Percentiles rank a stretch among this genome's conserved stretches.
These are phyloP conservation scores for Xestoiulus laeticollis DNA, from an alignment of 2,888 invertebrate species.

Conservation along the genomic window DNA sequence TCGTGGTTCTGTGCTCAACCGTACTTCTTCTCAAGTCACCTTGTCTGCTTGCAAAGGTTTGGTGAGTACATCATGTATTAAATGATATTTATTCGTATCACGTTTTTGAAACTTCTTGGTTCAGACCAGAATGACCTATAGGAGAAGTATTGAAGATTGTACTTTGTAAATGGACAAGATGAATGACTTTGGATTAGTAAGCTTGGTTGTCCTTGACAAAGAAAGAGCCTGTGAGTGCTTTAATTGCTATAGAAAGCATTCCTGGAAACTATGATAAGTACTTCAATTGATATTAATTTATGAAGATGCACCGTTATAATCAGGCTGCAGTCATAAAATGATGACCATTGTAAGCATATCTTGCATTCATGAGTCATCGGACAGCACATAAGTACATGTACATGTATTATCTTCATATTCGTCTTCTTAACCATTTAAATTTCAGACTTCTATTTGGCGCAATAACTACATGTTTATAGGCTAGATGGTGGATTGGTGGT, in stretches of 20 bases:
- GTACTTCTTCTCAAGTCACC: slow-evolving; percentile 76
- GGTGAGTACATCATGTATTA: slow-evolving; percentile 70
- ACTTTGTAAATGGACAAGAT: not conserved
- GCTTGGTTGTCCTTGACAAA: not conserved
- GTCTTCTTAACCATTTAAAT: too few species aligned
- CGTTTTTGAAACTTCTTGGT: not conserved
- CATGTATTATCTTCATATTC: too few species aligned
- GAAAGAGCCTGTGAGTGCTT: not conserved
- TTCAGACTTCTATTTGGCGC: too few species aligned
- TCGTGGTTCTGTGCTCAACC: slow-evolving; percentile 77
- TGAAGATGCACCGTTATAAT: too few species aligned
- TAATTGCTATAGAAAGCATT: not conserved
- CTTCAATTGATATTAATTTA: not conserved
- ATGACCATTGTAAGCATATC: too few species aligned
- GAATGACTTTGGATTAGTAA: not conserved
- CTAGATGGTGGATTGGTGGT: too few species aligned
- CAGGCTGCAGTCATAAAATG: too few species aligned
- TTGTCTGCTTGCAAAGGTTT: slow-evolving; percentile 84
- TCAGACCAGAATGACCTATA: not conserved
- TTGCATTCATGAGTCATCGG: too few species aligned
- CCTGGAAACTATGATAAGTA: not conserved
- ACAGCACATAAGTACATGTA: too few species aligned
- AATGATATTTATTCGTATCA: not conserved
- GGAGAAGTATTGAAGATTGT: not conserved
- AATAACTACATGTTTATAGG: too few species aligned